phyloP scores from a whole-genome alignment of 2,797 vertebrate species.

The Lepus oiostolus region DNA sequence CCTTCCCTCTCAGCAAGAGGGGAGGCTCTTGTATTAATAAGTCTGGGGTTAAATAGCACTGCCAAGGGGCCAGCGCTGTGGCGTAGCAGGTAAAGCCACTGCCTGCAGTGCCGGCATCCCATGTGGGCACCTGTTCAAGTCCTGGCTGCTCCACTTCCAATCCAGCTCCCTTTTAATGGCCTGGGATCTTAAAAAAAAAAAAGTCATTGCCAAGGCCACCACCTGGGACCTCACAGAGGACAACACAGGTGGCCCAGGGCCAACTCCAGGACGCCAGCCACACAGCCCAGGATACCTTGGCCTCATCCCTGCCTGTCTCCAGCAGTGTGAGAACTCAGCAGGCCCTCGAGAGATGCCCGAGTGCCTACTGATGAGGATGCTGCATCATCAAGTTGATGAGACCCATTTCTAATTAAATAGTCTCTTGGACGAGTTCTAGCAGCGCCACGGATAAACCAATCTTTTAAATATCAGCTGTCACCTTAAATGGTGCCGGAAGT shows the following conservation, averaged over 20 bases:
- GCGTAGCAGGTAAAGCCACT: too few species aligned
- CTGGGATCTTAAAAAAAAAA: too few species aligned
- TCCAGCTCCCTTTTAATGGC: too few species aligned
- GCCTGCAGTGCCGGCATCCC: too few species aligned
- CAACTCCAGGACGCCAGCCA: not conserved
- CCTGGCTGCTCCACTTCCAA: too few species aligned
- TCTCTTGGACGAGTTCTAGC: not conserved
- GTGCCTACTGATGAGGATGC: too few species aligned
- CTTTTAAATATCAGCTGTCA: not conserved
- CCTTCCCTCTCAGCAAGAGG: not conserved
- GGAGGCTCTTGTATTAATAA: too few species aligned
- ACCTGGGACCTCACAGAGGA: accelerated
- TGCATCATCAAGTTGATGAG: not conserved
- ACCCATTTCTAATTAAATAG: not conserved
- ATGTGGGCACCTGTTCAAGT: too few species aligned
- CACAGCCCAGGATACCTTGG: not conserved
- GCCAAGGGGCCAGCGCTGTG: not conserved
- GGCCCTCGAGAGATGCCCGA: not conserved
- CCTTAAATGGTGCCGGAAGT: not conserved
- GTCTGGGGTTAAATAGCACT: not conserved
- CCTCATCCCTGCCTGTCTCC: not conserved
- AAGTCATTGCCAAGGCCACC: not conserved
- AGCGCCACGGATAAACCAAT: not conserved
- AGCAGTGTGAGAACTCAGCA: not conserved
- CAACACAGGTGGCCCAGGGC: not conserved